Evolutionary conservation across 2,888 invertebrate genomes (phyloP).

Genomic region (Luperina testacea): DNA sequence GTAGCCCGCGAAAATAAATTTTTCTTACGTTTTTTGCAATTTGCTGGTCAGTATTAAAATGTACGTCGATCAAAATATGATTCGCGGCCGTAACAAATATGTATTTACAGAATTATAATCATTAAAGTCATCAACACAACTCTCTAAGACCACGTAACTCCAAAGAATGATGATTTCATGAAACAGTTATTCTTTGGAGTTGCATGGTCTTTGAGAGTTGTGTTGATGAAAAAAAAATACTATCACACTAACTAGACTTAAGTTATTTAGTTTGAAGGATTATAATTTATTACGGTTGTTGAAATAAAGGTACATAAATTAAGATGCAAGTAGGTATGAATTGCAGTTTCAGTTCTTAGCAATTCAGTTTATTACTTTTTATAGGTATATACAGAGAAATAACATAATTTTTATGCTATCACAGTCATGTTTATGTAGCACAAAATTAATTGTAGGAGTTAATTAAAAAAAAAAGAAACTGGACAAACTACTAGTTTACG

Average conservation of each 20-base stretch:
- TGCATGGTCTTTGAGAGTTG: no score
- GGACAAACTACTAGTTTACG: constrained; percentile 4
- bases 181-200: no score
- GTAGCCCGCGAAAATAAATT: no score
- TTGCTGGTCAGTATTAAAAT: no score
- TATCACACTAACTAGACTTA: neutral
- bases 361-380: neutral
- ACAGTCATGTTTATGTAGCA: neutral
- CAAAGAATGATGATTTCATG: no score
- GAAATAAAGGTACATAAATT: neutral
- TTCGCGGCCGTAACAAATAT: no score
- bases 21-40: no score
- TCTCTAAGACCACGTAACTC: no score
- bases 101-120: no score
- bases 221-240: neutral
- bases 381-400: neutral
- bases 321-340: neutral
- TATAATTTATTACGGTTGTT: neutral
- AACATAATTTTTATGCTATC: neutral
- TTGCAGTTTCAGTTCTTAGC: neutral
- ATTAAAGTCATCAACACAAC: no score
- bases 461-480: neutral
- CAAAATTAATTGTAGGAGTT: neutral
- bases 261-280: neutral
- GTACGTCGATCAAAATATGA: no score